Percentiles rank a stretch among this genome's conserved stretches.
Conservation (phyloP, 2,888 invertebrate genomes). For the Drosophila longiperda region DNA sequence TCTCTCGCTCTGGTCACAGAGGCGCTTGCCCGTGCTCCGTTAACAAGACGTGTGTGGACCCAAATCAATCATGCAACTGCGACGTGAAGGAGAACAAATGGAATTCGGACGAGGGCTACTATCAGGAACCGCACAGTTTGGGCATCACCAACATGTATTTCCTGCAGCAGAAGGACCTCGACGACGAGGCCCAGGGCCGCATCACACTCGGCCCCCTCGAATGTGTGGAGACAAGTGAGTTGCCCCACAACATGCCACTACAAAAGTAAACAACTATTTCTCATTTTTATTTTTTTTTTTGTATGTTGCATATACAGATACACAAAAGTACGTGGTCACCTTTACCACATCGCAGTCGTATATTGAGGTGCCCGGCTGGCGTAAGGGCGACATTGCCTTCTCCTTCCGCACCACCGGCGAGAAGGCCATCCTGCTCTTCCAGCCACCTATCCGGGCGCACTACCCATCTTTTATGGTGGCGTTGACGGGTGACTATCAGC, state of each 20-base stretch:
- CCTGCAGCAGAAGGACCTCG: conserved; percentile 92
- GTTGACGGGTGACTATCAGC: conserved; percentile 93
- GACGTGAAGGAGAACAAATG: conserved; percentile 94
- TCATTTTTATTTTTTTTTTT: too few species aligned
- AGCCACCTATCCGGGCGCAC: conserved; percentile 94
- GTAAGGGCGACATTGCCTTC: conserved; percentile 95
- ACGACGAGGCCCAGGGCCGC: conserved; percentile 93
- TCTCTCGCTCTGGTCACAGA: conserved; percentile 85
- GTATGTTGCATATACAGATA: conserved; percentile 87
- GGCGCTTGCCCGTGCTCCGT: conserved; percentile 91
- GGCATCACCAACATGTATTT: conserved; percentile 97
- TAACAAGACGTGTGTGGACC: conserved; percentile 92
- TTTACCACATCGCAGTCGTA: conserved; percentile 97
- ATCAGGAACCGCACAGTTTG: conserved; percentile 91
- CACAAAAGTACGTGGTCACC: conserved; percentile 96
- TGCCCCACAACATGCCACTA: not conserved
- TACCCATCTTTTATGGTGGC: conserved; percentile 97
- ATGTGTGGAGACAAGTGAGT: conserved; percentile 97
- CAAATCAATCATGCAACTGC: conserved; percentile 94
- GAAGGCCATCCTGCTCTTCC: conserved; percentile 94
- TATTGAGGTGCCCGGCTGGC: conserved; percentile 97
- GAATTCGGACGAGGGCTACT: conserved; percentile 95
- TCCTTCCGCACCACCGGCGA: conserved; percentile 96
- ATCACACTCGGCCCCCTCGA: conserved; percentile 96
- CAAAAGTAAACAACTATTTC: conserved; percentile 10